phyloP scores from a whole-genome alignment of 2,888 invertebrate species.

The Cryptosula pallasiana region DNA sequence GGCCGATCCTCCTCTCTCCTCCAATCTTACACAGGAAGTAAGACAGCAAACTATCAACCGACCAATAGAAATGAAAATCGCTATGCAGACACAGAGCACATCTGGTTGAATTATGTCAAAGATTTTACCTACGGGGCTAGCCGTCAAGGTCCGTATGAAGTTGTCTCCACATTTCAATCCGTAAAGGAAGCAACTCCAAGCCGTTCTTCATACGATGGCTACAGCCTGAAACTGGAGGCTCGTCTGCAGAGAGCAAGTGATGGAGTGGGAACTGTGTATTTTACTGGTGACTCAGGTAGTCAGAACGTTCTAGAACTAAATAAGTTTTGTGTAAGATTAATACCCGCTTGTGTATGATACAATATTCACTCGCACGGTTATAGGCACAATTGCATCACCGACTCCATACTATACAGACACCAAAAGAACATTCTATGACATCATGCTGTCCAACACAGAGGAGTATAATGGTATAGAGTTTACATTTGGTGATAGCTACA shows the following conservation, averaged over 20 bases:
- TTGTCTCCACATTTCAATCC: neutral
- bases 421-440: neutral
- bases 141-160: neutral
- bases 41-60: neutral
- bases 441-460: neutral
- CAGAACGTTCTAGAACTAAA: too few relatives aligned
- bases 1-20: too few relatives aligned
- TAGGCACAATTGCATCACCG: slow-evolving; percentile 1
- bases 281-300: slow-evolving; percentile 12
- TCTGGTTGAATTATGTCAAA: neutral
- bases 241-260: neutral
- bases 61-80: neutral
- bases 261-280: neutral
- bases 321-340: too few relatives aligned
- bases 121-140: neutral
- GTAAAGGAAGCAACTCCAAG: neutral
- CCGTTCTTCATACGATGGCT: neutral
- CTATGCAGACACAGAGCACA: neutral
- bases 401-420: neutral
- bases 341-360: too few relatives aligned
- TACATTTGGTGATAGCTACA: slow-evolving; percentile 3
- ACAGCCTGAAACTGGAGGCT: neutral
- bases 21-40: neutral
- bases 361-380: too few relatives aligned
- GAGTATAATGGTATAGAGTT: slow-evolving; percentile 6